Evolutionary conservation across 2,113 vertebrate genomes (phyloP).

Genomic region (Boleophthalmus pectinirostris): DNA sequence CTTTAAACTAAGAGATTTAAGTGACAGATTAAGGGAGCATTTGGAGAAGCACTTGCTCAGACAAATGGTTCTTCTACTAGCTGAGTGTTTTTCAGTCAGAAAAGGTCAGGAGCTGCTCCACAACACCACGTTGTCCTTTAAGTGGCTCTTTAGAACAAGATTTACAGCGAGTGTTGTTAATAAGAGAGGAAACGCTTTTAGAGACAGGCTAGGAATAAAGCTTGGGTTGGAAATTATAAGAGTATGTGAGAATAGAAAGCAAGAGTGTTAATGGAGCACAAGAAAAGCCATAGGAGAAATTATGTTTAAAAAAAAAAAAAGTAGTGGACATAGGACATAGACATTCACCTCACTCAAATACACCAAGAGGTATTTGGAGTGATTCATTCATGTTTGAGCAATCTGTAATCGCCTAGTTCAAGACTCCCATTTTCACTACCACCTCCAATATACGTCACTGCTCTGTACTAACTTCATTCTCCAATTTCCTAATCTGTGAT

Average conservation of each 20-base stretch:
- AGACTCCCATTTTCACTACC: too few species aligned
- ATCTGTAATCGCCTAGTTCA: too few species aligned
- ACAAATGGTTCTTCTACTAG: background rate
- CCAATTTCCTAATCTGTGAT: too few species aligned
- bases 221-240: background rate
- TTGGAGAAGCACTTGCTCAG: background rate
- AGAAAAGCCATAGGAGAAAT: too few species aligned
- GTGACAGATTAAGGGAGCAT: background rate
- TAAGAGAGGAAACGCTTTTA: background rate
- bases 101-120: conserved; percentile 20
- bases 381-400: too few species aligned
- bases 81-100: background rate
- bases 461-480: too few species aligned
- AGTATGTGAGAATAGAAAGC: background rate
- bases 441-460: too few species aligned
- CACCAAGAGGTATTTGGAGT: too few species aligned
- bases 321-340: too few species aligned
- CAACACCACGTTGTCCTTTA: conserved; percentile 16
- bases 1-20: conserved; percentile 1
- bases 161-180: conserved; percentile 4
- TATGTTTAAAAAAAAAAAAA: too few species aligned
- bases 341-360: too few species aligned
- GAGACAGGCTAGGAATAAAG: background rate
- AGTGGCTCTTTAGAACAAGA: conserved; percentile 4
- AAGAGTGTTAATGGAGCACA: too few species aligned